Evolutionary conservation across 1,140 invertebrate genomes (phyloP).

Genomic region (Matsumurasca onukii): DNA sequence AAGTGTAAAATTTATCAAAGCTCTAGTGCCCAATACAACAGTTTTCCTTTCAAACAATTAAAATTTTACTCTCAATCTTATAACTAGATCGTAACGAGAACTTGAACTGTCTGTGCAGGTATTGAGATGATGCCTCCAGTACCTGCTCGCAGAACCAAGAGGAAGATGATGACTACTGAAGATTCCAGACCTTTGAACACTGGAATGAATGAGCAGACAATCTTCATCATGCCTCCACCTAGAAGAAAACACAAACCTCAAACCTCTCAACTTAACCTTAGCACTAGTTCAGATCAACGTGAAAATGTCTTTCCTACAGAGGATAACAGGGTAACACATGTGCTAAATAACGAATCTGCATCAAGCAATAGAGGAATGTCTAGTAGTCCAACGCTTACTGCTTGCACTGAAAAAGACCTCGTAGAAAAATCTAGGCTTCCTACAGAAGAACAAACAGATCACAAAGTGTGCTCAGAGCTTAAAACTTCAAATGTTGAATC

Average conservation of each 20-base stretch:
- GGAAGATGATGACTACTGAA: slow-evolving; percentile 24
- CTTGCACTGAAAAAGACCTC: background rate
- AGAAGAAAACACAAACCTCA: slow-evolving; percentile 11
- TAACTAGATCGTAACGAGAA: too few relatives aligned
- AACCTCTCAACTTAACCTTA: background rate
- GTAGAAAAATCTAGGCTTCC: background rate
- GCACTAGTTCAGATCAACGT: background rate
- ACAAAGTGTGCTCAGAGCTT: too few relatives aligned
- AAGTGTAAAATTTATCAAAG: too few relatives aligned
- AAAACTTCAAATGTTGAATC: too few relatives aligned
- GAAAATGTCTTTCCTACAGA: background rate
- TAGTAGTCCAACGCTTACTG: background rate
- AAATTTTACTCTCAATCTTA: too few relatives aligned
- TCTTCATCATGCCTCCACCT: slow-evolving; percentile 10
- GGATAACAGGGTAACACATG: background rate
- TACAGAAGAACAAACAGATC: too few relatives aligned
- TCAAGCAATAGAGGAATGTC: background rate
- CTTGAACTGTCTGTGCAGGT: slow-evolving; percentile 2
- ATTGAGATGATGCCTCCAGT: slow-evolving; percentile 20
- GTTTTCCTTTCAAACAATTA: too few relatives aligned
- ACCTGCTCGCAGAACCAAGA: slow-evolving; percentile 22
- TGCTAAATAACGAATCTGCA: background rate
- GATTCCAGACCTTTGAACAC: background rate
- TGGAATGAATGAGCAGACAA: background rate
- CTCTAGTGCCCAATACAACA: too few relatives aligned